Base-by-base conservation (phyloP, 2,888 invertebrate species). In the Shargacucullia verbasci region DNA sequence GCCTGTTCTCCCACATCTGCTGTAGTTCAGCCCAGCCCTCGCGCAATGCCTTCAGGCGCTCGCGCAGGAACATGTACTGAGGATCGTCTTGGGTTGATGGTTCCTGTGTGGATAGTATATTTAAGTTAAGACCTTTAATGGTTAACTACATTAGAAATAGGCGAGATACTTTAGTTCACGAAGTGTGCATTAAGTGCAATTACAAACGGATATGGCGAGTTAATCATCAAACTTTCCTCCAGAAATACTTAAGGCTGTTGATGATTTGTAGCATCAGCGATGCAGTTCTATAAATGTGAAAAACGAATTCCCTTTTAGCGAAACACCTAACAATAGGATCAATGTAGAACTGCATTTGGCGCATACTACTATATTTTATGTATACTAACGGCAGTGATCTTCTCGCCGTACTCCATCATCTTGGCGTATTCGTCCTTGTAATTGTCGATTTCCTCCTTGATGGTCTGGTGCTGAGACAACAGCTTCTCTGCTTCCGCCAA, bases 1-100 rank as follows among this genome's bases (percentile, higher is more conserved):
- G 99, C 31, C 99, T 94, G 94, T 99, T 99, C 90, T 99, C 99
- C 99, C 99, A 99, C 99, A 99, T 99, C 94, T 99, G 98, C 84
- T 99, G 98, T 62, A 99, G 94, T 86, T 99, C 99, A 69, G 98
- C 98, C 99, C 99, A 99, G 58, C 99, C 99, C 92, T 99, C 99
- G 89, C 99, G 98, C 52, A 99, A 94, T 0, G 99, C 99, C 95
- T 99, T 99, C 75, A 99, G 95, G 41, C 99, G 96, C 94, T 99
- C 99, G 65, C 99, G 96, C 81, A 99, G 95, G 97, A 99, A 99
- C 99, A 99, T 99, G 94, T 99, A 99, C 90, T 99, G 99, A 39
- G 99, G 99, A 94, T 99, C 99, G 90, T 98, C 97, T 88, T 98
- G 96, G 73, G 98, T 97, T 33, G 96, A 96, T 33, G 97, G 97